Base-by-base conservation (phyloP, 2,888 invertebrate genomes). In the Charanyca ferruginea region DNA sequence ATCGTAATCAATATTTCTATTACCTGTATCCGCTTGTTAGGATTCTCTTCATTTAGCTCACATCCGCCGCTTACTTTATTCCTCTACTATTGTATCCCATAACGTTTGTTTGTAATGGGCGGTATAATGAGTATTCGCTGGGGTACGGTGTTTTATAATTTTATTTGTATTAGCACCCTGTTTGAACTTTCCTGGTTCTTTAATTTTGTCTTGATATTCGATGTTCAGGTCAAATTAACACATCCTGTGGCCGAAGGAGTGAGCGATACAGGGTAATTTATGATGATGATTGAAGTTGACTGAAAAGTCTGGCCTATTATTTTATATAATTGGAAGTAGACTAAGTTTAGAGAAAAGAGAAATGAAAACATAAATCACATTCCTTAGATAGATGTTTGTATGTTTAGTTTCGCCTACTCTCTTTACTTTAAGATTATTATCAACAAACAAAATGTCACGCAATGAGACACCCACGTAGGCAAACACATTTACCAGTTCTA, bases 11-110 rank as follows among this genome's bases (percentile, higher is more conserved):
- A 84, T 86, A 85, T 84, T 75, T 77, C 79, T 84, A 87, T 88
- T 88, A 85, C 77, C 72, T 18, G 67, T 83, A 75, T 88, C 88
- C 88, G 85, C 82, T 87, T 77, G 84, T 86, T 85, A 85, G 72
- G 64, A 48, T 63, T 59, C 64, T 70, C 61, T 76, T 77, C 68
- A 77, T 78, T 80, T 79, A 73, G 67, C 65, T 78, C 55, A 77
- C 85, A 85, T 87, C 87, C 86, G 81, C 83, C 9, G 61, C 13
- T 16, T 75, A 70, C 52, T 66, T 74, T 74, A 71, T 70, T 67
- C 59, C 54, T 79, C 58, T 57, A 35, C 66, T 75, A 78, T 83
- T 78, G 75, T 80, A 77, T 62, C 18, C 9, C 20, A 52, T 64
- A 51, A 47, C 6, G 16, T 69, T 69, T 47, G 59, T 64, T 75